Base-by-base conservation (phyloP, 92 coral and sea anemone genomes). In the Phymanthus crucifer region DNA sequence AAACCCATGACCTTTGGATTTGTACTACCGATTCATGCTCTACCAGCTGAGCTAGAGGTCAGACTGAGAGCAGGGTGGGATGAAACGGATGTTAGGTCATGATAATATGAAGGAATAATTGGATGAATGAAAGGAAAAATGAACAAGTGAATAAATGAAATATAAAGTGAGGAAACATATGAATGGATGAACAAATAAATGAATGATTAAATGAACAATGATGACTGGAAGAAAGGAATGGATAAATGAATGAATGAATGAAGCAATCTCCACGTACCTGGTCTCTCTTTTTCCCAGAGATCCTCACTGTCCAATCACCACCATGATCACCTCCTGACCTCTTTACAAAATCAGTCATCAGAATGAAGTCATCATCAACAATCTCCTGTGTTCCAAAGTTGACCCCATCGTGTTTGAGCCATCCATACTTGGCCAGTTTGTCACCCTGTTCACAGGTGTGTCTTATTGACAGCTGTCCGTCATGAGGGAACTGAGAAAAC, bases 391-490 rank as follows among this genome's bases (percentile, higher is more conserved):
- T 84, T 16, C 97, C 98, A 84, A 93, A 95, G 66, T 90, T 93
- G 27, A 90, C 88, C 57, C 98, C 98, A 78, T 95, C 98, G 83
- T 95, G 98, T 76, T 91, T 92, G 14, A 92, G 89, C 98, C 98
- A 95, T 48, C 98, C 98, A 80, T 95, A 95, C 70, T 91, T 93
- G 23, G 76, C 89, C 21, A 95, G 86, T 18, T 85, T 86, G 65
- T 95, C 98, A 73, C 93, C 85, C 78, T 95, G 97, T 80, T 95
- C 98, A 88, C 98, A 95, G 8, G 92, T 90, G 88, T 95, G 98
- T 40, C 98, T 87, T 69, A 95, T 89, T 50, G 91, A 83, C 40
- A 95, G 79, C 61, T 88, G 89, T 54, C 98, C 97, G 89, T 95
- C 95, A 32, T 84, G 90, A 11, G 94, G 78, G 70, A 69, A 85